Evolutionary conservation across 2,797 vertebrate species (phyloP), one percentile per base, ranked within the genome.

Genomic region (Kryptolebias ocellatus): DNA sequence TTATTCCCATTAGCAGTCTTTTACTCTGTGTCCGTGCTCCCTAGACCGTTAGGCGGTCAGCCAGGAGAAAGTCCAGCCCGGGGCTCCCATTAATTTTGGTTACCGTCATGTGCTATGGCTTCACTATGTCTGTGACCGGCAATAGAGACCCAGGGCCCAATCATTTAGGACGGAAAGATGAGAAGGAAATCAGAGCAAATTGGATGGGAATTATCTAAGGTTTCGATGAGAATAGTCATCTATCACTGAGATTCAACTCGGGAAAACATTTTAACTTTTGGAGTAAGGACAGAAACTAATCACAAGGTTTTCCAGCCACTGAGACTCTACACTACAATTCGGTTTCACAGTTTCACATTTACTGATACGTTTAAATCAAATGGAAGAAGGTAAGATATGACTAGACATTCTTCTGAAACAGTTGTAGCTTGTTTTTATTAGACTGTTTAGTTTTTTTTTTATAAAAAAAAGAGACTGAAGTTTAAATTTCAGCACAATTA

Each of bases 71-170:
- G 73, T 81, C 83, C 75, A 31, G 74, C 76, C 71, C 7, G 20
- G 60, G 67, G 77, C 63, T 44, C 56, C 82, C 82, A 88, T 91
- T 90, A 72, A 87, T 90, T 89, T 84, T 81, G 87, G 79, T 91
- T 90, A 87, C 70, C 29, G 69, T 77, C 85, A 81, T 84, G 81
- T 86, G 80, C 86, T 79, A 80, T 79, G 63, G 77, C 79, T 78
- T 80, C 70, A 67, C 78, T 76, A 79, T 83, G 80, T 81, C 84
- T 66, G 31, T 74, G 86, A 83, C 80, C 46, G 5, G 78, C 80
- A 67, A 76, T 83, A 83, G 87, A 88, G 80, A 72, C 68, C 70
- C 53, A 53, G 67, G 67, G 67, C 59, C 76, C 76, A 70, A 24
- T 89, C 84, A 87, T 89, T 84, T 76, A 81, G 87, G 76, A 27